Percentiles rank a stretch among this genome's conserved stretches.
These are phyloP conservation scores for Byasa hedistus DNA, from an alignment of 2,888 invertebrate species.

Conservation along the genomic window DNA sequence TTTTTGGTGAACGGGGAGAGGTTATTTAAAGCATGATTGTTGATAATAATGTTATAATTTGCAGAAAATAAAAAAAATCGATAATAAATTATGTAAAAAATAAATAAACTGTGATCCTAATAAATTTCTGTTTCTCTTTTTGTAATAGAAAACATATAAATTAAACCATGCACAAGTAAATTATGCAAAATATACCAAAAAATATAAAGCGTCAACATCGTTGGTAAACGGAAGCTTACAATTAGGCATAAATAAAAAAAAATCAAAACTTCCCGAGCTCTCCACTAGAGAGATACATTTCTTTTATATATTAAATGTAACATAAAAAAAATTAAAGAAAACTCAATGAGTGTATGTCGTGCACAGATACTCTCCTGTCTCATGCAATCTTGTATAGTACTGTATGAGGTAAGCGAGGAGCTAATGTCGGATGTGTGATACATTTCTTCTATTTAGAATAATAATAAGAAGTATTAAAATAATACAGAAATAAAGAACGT, in stretches of 20 bases:
- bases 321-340: conserved; percentile 43
- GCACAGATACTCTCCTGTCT: conserved; percentile 68
- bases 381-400: conserved; percentile 53
- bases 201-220: conserved; percentile 49
- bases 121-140: too few species aligned
- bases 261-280: conserved; percentile 76
- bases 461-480: conserved; percentile 1
- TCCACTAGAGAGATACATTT: conserved; percentile 73
- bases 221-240: conserved; percentile 70
- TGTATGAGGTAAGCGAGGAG: conserved; percentile 21
- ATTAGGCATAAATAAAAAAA: conserved; percentile 48
- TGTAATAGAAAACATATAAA: too few species aligned
- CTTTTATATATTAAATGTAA: conserved; percentile 49
- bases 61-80: too few species aligned
- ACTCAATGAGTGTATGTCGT: conserved; percentile 60
- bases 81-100: too few species aligned
- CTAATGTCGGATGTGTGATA: conserved; percentile 8
- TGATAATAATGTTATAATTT: too few species aligned
- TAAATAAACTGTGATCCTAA: too few species aligned
- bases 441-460: conserved; percentile 2
- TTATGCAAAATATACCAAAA: too few species aligned
- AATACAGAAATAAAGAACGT: conserved; percentile 19
- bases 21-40: too few species aligned
- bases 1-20: too few species aligned
- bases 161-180: too few species aligned